Conservation (phyloP, 1,140 invertebrate species). For the Scaptomyza pallida region DNA sequence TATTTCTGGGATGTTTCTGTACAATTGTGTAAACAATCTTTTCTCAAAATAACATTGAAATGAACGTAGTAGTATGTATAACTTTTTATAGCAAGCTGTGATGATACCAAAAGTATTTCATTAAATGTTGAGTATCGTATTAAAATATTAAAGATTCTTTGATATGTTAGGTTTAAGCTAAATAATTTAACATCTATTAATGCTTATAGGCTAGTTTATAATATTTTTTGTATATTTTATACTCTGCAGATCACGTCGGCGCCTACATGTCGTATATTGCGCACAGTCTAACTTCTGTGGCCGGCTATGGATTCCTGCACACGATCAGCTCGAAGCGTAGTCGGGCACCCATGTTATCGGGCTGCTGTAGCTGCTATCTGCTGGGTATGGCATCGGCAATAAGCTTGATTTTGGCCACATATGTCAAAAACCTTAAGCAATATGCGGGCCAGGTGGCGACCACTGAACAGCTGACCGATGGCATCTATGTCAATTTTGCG, state of each 20-base stretch:
- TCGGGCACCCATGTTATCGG: constrained; percentile 64
- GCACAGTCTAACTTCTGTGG: constrained; percentile 74
- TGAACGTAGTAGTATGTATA: no score
- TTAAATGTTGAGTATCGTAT: no score
- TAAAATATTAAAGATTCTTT: no score
- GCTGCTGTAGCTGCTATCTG: constrained; percentile 70
- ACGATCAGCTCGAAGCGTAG: constrained; percentile 61
- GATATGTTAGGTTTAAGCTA: no score
- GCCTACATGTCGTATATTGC: constrained; percentile 76
- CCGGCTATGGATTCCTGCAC: constrained; percentile 73
- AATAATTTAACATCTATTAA: no score
- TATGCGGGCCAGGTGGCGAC: constrained; percentile 40
- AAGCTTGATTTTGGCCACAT: constrained; percentile 62
- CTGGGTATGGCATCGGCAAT: constrained; percentile 72
- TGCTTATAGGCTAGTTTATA: no score
- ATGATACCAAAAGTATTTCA: no score
- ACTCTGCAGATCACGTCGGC: constrained; percentile 67
- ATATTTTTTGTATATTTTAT: no score
- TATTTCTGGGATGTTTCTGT: no score
- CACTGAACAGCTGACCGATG: constrained; percentile 60
- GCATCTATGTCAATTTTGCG: constrained; percentile 75
- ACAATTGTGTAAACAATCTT: no score
- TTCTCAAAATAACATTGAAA: no score
- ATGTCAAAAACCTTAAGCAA: constrained; percentile 54
- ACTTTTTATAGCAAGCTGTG: no score